Conservation (phyloP, 2,797 vertebrate species). For the Hemitrygon akajei region DNA sequence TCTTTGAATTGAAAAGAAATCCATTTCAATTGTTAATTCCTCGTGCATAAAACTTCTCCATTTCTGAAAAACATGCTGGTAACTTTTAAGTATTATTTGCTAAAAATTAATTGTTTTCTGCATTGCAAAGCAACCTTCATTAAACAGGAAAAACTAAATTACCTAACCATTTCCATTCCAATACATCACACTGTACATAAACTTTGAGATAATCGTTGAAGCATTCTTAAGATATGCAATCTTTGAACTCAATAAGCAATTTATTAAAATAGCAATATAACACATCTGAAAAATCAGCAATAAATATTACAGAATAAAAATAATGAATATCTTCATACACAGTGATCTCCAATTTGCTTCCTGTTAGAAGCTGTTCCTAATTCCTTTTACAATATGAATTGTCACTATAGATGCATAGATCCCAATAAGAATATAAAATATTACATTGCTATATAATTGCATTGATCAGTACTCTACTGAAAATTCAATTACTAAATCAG, state of each 20-base stretch:
- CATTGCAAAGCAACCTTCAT: background rate
- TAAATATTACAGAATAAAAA: background rate
- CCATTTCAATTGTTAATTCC: no score
- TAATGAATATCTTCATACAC: background rate
- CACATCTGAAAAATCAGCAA: background rate
- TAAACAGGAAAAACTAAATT: background rate
- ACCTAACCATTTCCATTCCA: background rate
- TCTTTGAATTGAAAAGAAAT: no score
- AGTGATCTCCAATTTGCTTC: background rate
- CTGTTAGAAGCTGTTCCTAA: background rate
- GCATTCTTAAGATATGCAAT: background rate
- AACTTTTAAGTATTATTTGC: background rate
- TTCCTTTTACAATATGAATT: background rate
- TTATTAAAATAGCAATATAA: background rate
- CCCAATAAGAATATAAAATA: background rate
- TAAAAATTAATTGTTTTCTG: background rate
- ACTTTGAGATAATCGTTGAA: background rate
- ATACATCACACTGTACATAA: background rate
- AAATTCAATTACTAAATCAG: background rate
- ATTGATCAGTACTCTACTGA: background rate
- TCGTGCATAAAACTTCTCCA: no score
- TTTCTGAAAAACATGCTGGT: no score
- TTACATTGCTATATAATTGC: background rate
- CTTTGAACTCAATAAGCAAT: background rate
- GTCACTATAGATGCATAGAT: background rate